phyloP scores from a whole-genome alignment of 2,888 invertebrate species.

The Colostygia pectinataria region DNA sequence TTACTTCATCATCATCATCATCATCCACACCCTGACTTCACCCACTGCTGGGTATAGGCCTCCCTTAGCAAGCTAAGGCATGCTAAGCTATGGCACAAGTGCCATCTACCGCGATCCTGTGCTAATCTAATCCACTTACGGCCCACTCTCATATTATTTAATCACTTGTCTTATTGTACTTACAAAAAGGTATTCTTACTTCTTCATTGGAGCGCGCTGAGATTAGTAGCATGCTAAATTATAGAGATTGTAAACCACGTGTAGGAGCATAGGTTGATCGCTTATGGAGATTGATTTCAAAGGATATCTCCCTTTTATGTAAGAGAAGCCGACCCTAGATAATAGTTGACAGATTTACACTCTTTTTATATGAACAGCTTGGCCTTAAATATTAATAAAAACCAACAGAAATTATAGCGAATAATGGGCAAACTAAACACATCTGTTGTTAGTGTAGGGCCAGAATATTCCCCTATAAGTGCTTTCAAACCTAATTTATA shows the following conservation, averaged over 20 bases:
- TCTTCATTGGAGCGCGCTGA: conserved; percentile 4
- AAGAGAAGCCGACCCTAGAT: no score
- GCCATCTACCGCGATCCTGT: no score
- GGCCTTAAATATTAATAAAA: conserved; percentile 15
- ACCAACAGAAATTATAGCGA: conserved; percentile 14
- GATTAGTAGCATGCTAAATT: conserved; percentile 27
- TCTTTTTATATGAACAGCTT: conserved; percentile 11
- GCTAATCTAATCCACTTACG: no score
- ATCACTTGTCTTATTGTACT: no score
- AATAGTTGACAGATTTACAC: conserved; percentile 24
- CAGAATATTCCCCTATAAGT: conserved; percentile 36
- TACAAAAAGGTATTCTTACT: conserved; percentile 16
- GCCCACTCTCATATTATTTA: no score
- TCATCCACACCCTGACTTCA: no score
- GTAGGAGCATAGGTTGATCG: conserved; percentile 37
- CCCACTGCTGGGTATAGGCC: no score
- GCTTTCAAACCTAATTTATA: conserved; percentile 46
- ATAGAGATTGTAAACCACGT: conserved; percentile 41
- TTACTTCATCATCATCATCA: no score
- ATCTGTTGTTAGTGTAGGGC: conserved; percentile 27
- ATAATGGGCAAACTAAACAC: conserved; percentile 27
- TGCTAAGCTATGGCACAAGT: no score
- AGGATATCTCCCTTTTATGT: conserved; percentile 33
- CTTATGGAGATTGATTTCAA: conserved; percentile 45
- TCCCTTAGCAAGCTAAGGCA: no score